Evolutionary conservation across 1,140 invertebrate genomes (phyloP).

Genomic region (Muscidifurax raptorellus): DNA sequence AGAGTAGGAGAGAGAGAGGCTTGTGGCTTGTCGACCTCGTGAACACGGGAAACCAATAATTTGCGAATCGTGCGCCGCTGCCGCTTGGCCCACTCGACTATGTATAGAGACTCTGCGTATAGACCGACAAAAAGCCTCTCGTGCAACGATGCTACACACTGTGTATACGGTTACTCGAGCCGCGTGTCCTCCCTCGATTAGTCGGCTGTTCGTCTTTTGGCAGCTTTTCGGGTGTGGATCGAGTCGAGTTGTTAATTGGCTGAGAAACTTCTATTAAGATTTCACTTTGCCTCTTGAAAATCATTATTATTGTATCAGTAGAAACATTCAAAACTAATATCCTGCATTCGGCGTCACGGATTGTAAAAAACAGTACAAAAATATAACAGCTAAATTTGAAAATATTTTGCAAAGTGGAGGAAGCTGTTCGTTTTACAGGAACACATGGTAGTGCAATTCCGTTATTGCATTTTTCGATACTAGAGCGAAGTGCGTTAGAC

Average conservation of each 20-base stretch:
- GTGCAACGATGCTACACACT: background rate
- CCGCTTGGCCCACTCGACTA: background rate
- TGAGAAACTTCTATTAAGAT: too few species aligned
- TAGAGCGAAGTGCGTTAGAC: background rate
- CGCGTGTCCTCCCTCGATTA: background rate
- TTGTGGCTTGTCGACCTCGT: constrained; percentile 3
- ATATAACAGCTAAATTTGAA: too few species aligned
- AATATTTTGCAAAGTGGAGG: too few species aligned
- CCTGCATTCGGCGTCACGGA: too few species aligned
- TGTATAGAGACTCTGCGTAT: background rate
- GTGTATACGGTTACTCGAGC: background rate
- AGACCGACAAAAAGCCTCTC: constrained; percentile 23
- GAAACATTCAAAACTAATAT: too few species aligned
- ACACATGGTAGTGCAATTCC: background rate
- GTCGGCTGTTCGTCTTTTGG: background rate
- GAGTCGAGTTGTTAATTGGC: too few species aligned
- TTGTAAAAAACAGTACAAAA: too few species aligned
- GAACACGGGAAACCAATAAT: constrained; percentile 30
- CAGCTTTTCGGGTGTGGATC: background rate
- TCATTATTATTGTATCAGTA: too few species aligned
- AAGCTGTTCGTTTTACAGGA: too few species aligned
- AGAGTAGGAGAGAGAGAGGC: background rate
- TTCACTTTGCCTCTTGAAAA: too few species aligned
- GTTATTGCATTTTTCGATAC: background rate
- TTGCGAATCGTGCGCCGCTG: background rate